Base-by-base conservation (phyloP, 2,113 vertebrate species). In the Glaucomys volans region DNA sequence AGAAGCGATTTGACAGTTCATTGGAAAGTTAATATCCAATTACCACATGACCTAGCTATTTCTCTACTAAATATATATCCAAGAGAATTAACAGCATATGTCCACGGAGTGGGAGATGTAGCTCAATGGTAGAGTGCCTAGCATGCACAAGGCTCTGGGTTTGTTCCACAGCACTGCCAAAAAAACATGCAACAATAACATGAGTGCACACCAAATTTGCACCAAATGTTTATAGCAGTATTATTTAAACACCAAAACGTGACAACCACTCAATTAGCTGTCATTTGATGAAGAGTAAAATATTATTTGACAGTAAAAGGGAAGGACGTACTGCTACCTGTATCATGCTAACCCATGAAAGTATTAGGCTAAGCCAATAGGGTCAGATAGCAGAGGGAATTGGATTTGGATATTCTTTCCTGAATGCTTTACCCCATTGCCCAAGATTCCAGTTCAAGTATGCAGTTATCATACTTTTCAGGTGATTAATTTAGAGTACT, bases 31-130 rank as follows among this genome's bases (percentile, higher is more conserved):
- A n/a, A n/a, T n/a, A n/a, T n/a, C n/a, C n/a, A n/a, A n/a, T n/a
- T n/a, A n/a, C n/a, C 74, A 50, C 42, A 28, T 94, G 50, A 88
- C 20, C 59, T 69, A n/a, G 24, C 42, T 82, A 13, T 93, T 95
- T 47, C 35, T 81, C 16, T 92, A 26, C 37, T 67, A 22, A 66
- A 35, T 72, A 3, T 28, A 59, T 72, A 72, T 35, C 62, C 13
- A 79, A 57, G 79, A 80, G 8, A 95, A 59, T 92, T 74, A 85
- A 67, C 85, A 74, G 64, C n/a, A 26, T 35, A n/a, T n/a, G n/a
- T n/a, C n/a, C n/a, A n/a, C n/a, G 64, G 30, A 67, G 14, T 16
- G 13, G 64, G 32, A 2, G 11, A 57, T 35, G 14, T 67, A 67
- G 30, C 32, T 67, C 64, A 67, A 12, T 35, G 64, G 13, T 67